Conservation (phyloP, 2,797 vertebrate genomes). For the Oryzias sinensis region DNA sequence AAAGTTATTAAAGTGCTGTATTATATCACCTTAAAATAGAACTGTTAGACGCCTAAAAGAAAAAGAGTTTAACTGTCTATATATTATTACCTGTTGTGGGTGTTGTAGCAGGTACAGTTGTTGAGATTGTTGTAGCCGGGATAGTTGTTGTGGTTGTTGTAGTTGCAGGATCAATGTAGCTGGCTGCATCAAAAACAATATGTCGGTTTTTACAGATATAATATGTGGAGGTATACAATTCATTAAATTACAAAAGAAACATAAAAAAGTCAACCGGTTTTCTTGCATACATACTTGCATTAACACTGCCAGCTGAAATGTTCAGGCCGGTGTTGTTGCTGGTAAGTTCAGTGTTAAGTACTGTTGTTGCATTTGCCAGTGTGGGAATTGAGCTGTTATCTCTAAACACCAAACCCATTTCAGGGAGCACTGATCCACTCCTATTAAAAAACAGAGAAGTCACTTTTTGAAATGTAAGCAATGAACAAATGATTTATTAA, state of each 20-base stretch:
- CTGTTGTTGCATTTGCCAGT: background rate
- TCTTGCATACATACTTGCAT: background rate
- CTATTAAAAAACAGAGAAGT: background rate
- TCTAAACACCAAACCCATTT: background rate
- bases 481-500: too few species aligned
- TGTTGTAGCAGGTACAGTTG: background rate
- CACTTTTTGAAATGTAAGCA: too few species aligned
- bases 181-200: background rate
- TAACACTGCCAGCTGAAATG: background rate
- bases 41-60: too few species aligned
- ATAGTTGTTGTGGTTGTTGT: background rate
- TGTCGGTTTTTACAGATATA: too few species aligned
- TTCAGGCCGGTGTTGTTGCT: background rate
- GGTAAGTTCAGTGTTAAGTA: background rate
- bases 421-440: background rate
- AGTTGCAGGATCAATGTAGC: background rate
- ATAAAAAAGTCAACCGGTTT: background rate
- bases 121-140: background rate
- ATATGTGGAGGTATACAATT: too few species aligned
- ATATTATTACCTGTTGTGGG: too few species aligned
- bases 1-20: too few species aligned
- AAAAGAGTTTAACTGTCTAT: too few species aligned
- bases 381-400: background rate
- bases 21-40: too few species aligned
- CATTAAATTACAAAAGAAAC: too few species aligned